A percentile compares a stretch with the other conserved stretches of the same genome.
These are phyloP conservation scores for Drosophila nr. perissopoda DNA, from an alignment of 2,888 invertebrate genomes.

Conservation along the genomic window DNA sequence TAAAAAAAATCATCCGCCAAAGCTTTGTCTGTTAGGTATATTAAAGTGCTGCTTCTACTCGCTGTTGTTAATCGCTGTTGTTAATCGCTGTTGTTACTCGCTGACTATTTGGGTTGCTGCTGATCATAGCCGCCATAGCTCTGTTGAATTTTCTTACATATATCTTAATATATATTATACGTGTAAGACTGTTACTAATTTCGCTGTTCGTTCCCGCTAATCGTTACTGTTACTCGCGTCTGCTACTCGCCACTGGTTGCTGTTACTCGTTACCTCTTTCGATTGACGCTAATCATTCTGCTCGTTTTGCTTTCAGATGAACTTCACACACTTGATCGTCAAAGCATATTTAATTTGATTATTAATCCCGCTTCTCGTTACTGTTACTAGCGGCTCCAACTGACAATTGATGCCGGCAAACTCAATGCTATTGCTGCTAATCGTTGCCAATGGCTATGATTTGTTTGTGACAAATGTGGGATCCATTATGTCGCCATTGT, in stretches of 20 bases:
- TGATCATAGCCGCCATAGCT: too few relatives aligned
- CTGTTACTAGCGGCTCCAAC: neutral
- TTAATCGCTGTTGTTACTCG: neutral
- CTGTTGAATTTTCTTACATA: neutral
- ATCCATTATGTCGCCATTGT: slow-evolving; percentile 9
- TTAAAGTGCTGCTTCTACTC: neutral
- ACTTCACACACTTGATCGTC: neutral
- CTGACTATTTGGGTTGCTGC: neutral
- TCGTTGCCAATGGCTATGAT: neutral
- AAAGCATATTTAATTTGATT: neutral
- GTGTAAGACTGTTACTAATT: neutral
- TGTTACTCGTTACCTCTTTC: neutral
- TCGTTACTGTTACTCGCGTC: neutral
- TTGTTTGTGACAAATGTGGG: neutral
- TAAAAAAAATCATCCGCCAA: neutral
- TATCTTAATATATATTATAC: too few relatives aligned
- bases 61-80: neutral
- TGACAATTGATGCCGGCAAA: neutral
- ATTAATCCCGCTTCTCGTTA: neutral
- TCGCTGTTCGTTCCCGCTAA: neutral
- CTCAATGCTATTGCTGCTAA: neutral
- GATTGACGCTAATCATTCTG: neutral
- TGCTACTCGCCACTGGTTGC: neutral
- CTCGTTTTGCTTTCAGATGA: neutral
- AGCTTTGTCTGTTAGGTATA: neutral